phyloP scores from a whole-genome alignment of 2,113 vertebrate genomes.

The Tylochromis polylepis region DNA sequence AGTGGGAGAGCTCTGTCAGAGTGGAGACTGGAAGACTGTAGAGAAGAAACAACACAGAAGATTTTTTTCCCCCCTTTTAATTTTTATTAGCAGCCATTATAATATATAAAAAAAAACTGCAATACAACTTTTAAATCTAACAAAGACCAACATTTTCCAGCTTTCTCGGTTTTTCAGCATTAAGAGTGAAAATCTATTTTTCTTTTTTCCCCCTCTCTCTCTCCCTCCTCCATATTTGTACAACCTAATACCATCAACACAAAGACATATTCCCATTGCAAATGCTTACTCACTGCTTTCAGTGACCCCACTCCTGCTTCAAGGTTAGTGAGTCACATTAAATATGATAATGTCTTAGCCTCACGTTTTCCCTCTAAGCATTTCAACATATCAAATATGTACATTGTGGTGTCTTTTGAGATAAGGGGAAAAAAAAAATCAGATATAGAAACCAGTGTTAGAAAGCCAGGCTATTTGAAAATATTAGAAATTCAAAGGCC shows the following conservation, averaged over 20 bases:
- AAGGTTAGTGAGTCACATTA: background rate
- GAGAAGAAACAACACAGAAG: background rate
- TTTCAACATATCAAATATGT: background rate
- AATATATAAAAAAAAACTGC: background rate
- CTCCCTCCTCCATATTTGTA: background rate
- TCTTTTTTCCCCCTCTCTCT: background rate
- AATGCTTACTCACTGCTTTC: background rate
- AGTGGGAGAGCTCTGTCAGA: background rate
- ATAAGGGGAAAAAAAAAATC: background rate
- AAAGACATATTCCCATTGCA: background rate
- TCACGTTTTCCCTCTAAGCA: background rate
- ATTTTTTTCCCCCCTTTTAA: background rate
- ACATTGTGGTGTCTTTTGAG: background rate
- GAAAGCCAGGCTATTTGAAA: background rate
- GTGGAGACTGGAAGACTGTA: slow-evolving; percentile 12
- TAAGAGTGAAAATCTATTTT: background rate
- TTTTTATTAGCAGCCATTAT: background rate
- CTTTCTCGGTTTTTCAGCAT: background rate
- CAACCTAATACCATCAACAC: background rate
- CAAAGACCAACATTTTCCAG: background rate
- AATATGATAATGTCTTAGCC: background rate
- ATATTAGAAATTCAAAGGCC: background rate
- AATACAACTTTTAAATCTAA: background rate
- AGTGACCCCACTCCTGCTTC: background rate
- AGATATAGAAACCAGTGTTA: background rate